Evolutionary conservation across 2,888 invertebrate genomes (phyloP), one percentile per base, ranked within the genome.

Genomic region (Pherbina coryleti): DNA sequence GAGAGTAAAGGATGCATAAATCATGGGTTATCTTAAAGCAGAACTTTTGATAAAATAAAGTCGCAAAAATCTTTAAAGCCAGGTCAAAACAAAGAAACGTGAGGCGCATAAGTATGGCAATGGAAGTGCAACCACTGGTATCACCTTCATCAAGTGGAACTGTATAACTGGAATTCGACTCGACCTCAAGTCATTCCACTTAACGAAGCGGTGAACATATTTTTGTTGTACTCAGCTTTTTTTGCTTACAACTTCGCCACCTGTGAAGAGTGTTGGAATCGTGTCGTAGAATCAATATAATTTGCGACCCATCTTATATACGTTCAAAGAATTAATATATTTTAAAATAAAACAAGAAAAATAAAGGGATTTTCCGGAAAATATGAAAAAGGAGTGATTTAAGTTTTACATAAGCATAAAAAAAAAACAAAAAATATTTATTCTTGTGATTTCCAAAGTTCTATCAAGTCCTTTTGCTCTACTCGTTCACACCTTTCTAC

Each of bases 101-200:
- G 34, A 22, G 49, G 31, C 31, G 73, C 28, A 28, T 22, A 73
- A 76, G 22, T 75, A 71, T 76, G 69, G 44, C 71, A 72, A 75
- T 74, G 77, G 77, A 76, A 77, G 77, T 67, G 78, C 71, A 70
- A 57, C 76, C 75, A 75, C 55, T 28, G 37, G 57, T 73, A 76
- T 37, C 70, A 76, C 76, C 69, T 19, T 17, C 60, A 66, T 37
- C 62, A 37, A 14, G 55, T 37, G n/a, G 75, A 76, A 76, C 66
- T 69, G 70, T 76, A 31, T 77, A 80, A 71, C 79, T 75, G 76
- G 64, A 78, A 44, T 31, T 5, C 34, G 34, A 67, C 44, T 67
- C 75, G 70, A 25, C 69, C 67, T 44, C 51, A 14, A 28, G 7
- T 9, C 22, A 19, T 22, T 67, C 49, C 22, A n/a, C 5, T 19